A percentile compares a stretch with the other conserved stretches of the same genome.
These are phyloP conservation scores for Pangasianodon hypophthalmus DNA, from an alignment of 2,113 vertebrate genomes.

Conservation along the genomic window DNA sequence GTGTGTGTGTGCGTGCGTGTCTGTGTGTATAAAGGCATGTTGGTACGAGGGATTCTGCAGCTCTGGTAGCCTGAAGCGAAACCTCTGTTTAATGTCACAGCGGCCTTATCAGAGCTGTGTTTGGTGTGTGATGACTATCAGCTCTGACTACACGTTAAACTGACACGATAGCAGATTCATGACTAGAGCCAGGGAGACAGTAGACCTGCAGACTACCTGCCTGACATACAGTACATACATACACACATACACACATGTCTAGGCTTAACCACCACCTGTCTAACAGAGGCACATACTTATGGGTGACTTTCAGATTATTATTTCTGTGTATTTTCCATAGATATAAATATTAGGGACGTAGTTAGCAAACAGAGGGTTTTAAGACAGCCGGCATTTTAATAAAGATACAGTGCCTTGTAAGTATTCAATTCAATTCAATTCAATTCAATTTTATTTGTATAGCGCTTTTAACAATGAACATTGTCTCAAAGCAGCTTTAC, in stretches of 20 bases:
- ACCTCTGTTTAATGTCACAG: constrained; percentile 49
- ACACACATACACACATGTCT: not conserved
- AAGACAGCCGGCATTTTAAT: not conserved
- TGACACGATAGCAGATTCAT: constrained; percentile 39
- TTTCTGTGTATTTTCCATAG: constrained; percentile 3
- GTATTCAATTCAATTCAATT: too few species aligned
- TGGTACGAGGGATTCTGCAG: not conserved
- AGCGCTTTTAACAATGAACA: too few species aligned
- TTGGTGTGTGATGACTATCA: constrained; percentile 40
- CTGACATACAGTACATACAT: constrained; percentile 17
- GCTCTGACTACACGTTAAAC: constrained; percentile 2
- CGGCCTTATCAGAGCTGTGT: constrained; percentile 73
- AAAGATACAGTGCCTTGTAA: not conserved
- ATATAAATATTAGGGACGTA: not conserved
- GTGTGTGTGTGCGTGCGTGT: constrained; percentile 1
- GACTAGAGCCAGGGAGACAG: constrained; percentile 60
- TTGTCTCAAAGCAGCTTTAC: too few species aligned
- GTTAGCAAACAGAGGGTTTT: not conserved
- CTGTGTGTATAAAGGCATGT: constrained; percentile 26
- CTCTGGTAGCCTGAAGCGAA: constrained; percentile 34
- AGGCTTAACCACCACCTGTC: constrained; percentile 17
- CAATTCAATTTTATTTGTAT: too few species aligned
- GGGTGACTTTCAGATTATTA: not conserved
- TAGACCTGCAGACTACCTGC: constrained; percentile 29
- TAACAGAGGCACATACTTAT: not conserved